Conservation (phyloP, 1,140 invertebrate genomes). For the Ptiloglossa arizonensis region DNA sequence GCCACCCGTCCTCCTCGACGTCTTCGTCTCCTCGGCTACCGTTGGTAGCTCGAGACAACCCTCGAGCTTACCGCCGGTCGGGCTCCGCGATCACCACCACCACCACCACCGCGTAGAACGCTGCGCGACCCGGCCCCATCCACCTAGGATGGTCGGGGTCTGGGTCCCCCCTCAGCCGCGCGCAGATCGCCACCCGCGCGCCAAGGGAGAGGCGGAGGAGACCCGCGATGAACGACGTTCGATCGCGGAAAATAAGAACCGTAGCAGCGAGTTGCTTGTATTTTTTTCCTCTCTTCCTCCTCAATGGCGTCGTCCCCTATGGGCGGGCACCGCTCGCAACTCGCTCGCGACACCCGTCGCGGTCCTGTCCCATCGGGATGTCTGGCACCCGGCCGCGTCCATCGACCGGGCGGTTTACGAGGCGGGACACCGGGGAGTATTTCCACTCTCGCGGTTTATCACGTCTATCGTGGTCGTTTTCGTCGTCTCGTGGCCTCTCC, state of each 20-base stretch:
- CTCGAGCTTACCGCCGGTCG: neutral
- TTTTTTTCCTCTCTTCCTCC: no score
- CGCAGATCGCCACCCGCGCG: conserved; percentile 51
- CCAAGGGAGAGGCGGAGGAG: conserved; percentile 43
- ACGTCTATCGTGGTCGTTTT: neutral
- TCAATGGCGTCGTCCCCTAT: conserved; percentile 54
- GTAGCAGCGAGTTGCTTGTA: no score
- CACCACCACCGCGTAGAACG: conserved; percentile 8
- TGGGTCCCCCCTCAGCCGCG: conserved; percentile 38
- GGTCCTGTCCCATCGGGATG: conserved; percentile 23
- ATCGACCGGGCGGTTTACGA: conserved; percentile 34
- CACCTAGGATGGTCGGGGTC: conserved; percentile 23
- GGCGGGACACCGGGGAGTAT: no score
- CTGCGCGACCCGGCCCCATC: conserved; percentile 40
- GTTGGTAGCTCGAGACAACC: no score
- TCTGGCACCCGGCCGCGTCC: neutral
- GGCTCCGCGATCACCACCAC: conserved; percentile 5
- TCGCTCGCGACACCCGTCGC: neutral
- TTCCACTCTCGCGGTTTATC: no score
- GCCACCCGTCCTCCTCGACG: conserved; percentile 5
- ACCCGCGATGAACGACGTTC: conserved; percentile 33
- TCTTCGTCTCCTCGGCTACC: no score
- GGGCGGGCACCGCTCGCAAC: conserved; percentile 22
- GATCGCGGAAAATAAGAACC: no score
- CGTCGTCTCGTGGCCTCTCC: conserved; percentile 15